Evolutionary conservation across 2,888 invertebrate genomes (phyloP).

Genomic region (Aphelenchoides bicaudatus): DNA sequence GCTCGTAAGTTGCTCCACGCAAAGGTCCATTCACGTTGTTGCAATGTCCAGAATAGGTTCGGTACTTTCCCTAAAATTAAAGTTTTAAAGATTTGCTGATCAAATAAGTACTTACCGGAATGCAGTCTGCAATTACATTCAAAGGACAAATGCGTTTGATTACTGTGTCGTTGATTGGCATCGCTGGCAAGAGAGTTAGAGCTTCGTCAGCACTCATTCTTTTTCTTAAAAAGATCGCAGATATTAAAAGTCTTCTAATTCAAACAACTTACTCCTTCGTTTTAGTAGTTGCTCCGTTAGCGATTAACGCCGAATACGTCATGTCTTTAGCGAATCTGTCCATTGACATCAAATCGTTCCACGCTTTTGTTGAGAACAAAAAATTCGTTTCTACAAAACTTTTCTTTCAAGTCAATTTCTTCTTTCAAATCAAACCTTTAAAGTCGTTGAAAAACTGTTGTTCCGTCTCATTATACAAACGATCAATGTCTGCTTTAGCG

Average conservation of each 20-base stretch:
- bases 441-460: constrained; percentile 26
- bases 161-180: constrained; percentile 39
- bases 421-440: constrained; percentile 21
- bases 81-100: no score
- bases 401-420: constrained; percentile 3
- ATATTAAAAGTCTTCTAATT: not conserved
- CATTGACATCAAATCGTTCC: constrained; percentile 41
- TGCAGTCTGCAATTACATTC: constrained; percentile 54
- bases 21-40: constrained; percentile 58
- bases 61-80: constrained; percentile 57
- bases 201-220: constrained; percentile 37
- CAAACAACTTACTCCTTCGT: constrained; percentile 34
- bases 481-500: constrained; percentile 31
- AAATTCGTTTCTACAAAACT: constrained; percentile 23
- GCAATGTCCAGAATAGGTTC: constrained; percentile 59
- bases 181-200: constrained; percentile 35
- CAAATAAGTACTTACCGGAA: no score
- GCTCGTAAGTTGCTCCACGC: constrained; percentile 55
- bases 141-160: constrained; percentile 51
- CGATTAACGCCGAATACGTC: constrained; percentile 53
- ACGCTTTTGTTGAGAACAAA: constrained; percentile 31
- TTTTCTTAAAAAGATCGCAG: constrained; percentile 26
- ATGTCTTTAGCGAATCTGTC: constrained; percentile 53
- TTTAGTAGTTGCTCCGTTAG: constrained; percentile 42
- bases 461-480: constrained; percentile 36